phyloP scores from a whole-genome alignment of 2,888 invertebrate species.

The Yponomeuta sedellus region DNA sequence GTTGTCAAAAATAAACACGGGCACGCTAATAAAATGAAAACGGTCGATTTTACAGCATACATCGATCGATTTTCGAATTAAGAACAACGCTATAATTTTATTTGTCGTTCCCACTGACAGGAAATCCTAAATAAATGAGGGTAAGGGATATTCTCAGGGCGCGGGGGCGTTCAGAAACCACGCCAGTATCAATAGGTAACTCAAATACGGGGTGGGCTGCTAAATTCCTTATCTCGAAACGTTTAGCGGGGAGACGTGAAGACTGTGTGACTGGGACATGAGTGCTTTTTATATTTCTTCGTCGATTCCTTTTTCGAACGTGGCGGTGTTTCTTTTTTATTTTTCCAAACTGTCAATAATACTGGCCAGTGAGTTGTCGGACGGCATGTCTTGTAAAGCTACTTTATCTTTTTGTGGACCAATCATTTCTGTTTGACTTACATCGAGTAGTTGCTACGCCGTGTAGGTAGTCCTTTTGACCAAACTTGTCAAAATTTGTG shows the following conservation, averaged over 20 bases:
- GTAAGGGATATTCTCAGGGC: conserved; percentile 10
- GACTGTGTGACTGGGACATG: conserved; percentile 28
- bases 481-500: not conserved
- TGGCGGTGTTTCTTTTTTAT: conserved; percentile 9
- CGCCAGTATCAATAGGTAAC: conserved; percentile 14
- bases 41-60: conserved; percentile 9
- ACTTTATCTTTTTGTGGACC: not conserved
- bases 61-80: conserved; percentile 8
- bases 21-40: conserved; percentile 17
- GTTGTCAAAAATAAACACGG: conserved; percentile 39
- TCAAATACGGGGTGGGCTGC: conserved; percentile 58
- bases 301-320: not conserved
- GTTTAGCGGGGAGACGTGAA: conserved; percentile 49
- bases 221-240: conserved; percentile 69
- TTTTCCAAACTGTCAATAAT: not conserved
- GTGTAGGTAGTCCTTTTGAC: not conserved
- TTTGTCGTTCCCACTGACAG: conserved; percentile 24
- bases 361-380: not conserved
- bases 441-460: not conserved
- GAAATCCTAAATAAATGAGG: conserved; percentile 18
- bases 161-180: conserved; percentile 10
- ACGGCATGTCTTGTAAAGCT: not conserved
- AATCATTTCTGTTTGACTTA: not conserved
- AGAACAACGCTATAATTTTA: conserved; percentile 19
- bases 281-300: conserved; percentile 8